These are phyloP conservation scores for Drosophila kurseongensis DNA, from an alignment of 1,140 invertebrate species.

Conservation along the genomic window DNA sequence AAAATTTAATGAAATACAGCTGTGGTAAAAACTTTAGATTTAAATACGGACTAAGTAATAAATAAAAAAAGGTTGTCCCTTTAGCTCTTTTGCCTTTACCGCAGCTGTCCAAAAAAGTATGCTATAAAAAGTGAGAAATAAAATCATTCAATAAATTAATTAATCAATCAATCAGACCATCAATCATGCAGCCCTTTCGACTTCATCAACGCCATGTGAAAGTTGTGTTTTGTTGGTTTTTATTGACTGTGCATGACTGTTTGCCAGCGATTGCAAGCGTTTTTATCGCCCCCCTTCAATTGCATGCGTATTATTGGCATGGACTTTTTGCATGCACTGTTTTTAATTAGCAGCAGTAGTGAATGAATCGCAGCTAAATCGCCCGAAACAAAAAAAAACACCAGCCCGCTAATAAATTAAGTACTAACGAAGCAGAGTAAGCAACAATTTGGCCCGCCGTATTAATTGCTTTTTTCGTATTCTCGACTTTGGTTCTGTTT, in stretches of 20 bases:
- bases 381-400: constrained; percentile 38
- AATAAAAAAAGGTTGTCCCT: too few relatives aligned
- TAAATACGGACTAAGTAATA: neutral
- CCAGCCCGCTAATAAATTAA: constrained; percentile 24
- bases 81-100: neutral
- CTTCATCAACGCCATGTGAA: constrained; percentile 23
- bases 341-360: constrained; percentile 34
- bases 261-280: constrained; percentile 12
- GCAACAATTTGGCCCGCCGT: constrained; percentile 32
- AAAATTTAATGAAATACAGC: neutral
- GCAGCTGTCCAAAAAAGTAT: constrained; percentile 4
- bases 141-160: constrained; percentile 37
- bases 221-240: constrained; percentile 16
- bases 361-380: constrained; percentile 28
- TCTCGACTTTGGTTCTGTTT: constrained; percentile 28
- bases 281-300: constrained; percentile 9
- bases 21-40: constrained; percentile 1
- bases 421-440: constrained; percentile 20
- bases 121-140: neutral
- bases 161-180: constrained; percentile 36
- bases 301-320: constrained; percentile 74
- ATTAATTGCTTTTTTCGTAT: constrained; percentile 46
- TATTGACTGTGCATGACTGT: constrained; percentile 24
- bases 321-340: constrained; percentile 69
- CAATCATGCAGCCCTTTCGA: constrained; percentile 32